Base-by-base conservation (phyloP, 2,888 invertebrate species). In the Tanypteryx hageni region DNA sequence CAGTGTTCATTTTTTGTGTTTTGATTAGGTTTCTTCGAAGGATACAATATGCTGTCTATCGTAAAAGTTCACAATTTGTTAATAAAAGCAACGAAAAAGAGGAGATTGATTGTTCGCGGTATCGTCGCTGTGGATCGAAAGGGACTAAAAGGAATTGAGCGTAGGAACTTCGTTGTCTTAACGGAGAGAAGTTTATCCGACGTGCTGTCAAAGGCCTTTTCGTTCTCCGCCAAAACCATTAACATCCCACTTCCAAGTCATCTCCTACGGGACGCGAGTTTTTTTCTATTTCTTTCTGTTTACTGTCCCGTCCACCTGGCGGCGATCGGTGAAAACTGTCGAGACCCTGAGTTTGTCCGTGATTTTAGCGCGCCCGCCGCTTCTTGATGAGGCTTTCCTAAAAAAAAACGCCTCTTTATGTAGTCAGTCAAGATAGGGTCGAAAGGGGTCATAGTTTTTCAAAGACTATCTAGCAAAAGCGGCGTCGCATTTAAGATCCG, bases 171-270 rank as follows among this genome's bases (percentile, higher is more conserved):
- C 76, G 22, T 76, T 76, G 76, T 76, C 76, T 76, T 27, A 76
- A 76, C 10, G 11, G 11, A n/a, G 76, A 27, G 27, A 76, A 18
- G 76, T 27, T 76, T 76, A 76, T 76, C 27, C 76, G 76, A 76
- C 76, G 76, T 27, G 76, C 76, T 76, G 76, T 76, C 76, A 76
- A 76, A 76, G 76, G 27, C 22, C 27, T 76, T 27, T 76, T 76
- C 76, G 1, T 76, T 76, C 27, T 13, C 76, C 76, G 13, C 76
- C 27, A 76, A 76, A 76, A 76, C 76, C 76, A 76, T 76, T 76
- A 76, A 76, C 76, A 76, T 76, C 76, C 22, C 76, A 27, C 27
- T 76, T 27, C 27, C 76, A 27, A 76, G 76, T 76, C 76, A 76
- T 76, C 76, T 76, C 27, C 76, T 76, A 27, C 27, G 27, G 27